Base-by-base conservation (phyloP, 2,113 vertebrate genomes). In the Peromyscus leucopus region DNA sequence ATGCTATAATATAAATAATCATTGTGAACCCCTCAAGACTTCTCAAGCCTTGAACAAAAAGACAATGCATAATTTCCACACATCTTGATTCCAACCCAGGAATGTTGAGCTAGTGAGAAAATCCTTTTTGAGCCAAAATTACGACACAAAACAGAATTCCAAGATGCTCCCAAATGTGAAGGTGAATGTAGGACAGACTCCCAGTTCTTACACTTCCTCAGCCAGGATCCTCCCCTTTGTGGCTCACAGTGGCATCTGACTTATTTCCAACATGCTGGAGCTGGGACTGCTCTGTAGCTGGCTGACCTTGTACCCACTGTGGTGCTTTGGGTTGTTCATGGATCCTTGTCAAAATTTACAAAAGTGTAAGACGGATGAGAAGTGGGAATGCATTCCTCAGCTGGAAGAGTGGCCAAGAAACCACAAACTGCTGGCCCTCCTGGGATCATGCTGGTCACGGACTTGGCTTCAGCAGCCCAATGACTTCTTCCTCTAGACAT, bases 311-410 rank as follows among this genome's bases (percentile, higher is more conserved):
- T 95, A 96, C 98, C 96, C 91, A 61, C 94, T 90, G 96, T 97
- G 97, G 98, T 92, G 97, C 97, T 98, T 16, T 98, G 98, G 97
- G 98, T 95, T 97, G 97, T 97, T 97, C 96, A 84, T 95, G 92
- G 97, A 98, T 95, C 97, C 93, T 98, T 88, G 65, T 98, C 97
- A 97, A 96, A 93, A 96, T 63, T 98, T 96, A 93, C 85, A 98
- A 94, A 98, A 98, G 97, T 78, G 15, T 95, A 97, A 98, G 98
- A 98, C 98, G 97, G 96, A 97, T 96, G 96, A n/a, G 97, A 98
- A 98, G 97, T 83, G 98, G 96, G 97, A 92, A 97, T n/a, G 2
- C 98, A 98, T 98, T 98, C 98, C 98, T 98, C 93, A 95, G 75
- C 97, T 90, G 96, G 98, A 98, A 98, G 97, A 98, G 97, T 98